Evolutionary conservation across 2,888 invertebrate species (phyloP), one percentile per base, ranked within the genome.

Genomic region (Creontiades dilutus): DNA sequence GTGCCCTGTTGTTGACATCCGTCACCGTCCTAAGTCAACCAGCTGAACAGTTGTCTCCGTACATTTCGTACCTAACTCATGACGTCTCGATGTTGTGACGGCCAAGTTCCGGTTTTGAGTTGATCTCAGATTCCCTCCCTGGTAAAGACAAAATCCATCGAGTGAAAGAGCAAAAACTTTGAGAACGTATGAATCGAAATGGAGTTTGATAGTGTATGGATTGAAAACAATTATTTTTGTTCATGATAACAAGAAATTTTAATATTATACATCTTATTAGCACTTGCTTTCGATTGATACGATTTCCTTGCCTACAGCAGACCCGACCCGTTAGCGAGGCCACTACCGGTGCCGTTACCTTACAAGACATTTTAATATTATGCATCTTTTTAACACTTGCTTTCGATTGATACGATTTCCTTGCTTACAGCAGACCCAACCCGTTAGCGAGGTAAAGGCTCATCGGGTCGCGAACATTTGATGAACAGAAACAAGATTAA

Each of bases 11-110:
- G 86, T 86, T 86, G 76, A 86, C 86, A 76, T 48, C 86, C 86
- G 86, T 86, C 86, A 86, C 19, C 12, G 76, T 47, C 76, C 85
- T 85, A 61, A 57, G 85, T 46, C 61, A 85, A 85, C 85, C 85
- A 61, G 37, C 57, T 37, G 85, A 57, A 52, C 82, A 23, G 82
- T 82, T 52, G 48, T 55, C 48, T 80, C 80, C 48, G 46, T 48
- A 48, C 46, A 37, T 80, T 48, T 48, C 55, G 82, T 82, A 55
- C 48, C 52, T 23, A 48, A 48, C 82, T 82, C 46, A 23, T 82
- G 19, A 46, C 28, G 47, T 19, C 27, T 61, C 57, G 61, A 57
- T 85, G 61, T 61, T 85, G 16, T 85, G 85, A 85, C 82, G 23
- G 48, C 19, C 55, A 19, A 27, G 48, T 28, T 81, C 82, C 52